Evolutionary conservation across 1,140 invertebrate genomes (phyloP), one percentile per base, ranked within the genome.

Genomic region (Rhagoletis zephyria): DNA sequence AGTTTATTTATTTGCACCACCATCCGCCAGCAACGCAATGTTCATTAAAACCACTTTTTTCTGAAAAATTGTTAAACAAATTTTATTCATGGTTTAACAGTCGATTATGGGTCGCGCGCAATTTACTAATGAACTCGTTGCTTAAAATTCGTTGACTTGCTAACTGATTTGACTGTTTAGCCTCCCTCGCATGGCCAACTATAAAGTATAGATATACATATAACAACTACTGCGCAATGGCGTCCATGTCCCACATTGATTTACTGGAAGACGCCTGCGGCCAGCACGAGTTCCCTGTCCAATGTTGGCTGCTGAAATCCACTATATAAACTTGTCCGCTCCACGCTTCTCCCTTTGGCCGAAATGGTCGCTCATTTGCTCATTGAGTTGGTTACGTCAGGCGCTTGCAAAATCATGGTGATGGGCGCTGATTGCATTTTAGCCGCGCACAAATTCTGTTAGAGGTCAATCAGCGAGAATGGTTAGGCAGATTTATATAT

Each of bases 271-370:
- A 65, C 51, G 85, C 85, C 63, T 48, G 85, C 59, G 63, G 85
- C 85, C 85, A 86, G 85, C 85, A 86, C 85, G 85, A 86, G 85
- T 86, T 86, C 30, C 56, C 60, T 86, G 85, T 86, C 85, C 42
- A 30, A 10, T 4, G 60, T 30, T 85, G 51, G 81, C 81, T 59
- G 67, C 56, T 59, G 56, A 60, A 59, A 59, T 19, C 16, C 81
- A 63, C 81, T 40, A 9, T 85, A 51, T 12, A 85, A 59, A 60
- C 81, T 63, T 59, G 81, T n/a, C n/a, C 51, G 12, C 40, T 85
- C 16, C 56, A 85, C 9, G 12, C 10, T 30, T 63, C 67, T 45
- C 42, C 67, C 40, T 48, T 70, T 14, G 61, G 4, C 16, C 67
- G 16, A 48, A 74, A 45, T 45, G 48, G 19, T 48, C 5, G 16